Percentiles rank a stretch among this genome's conserved stretches.
Conservation (phyloP, 2,113 vertebrate species). For the Petroica traversi region DNA sequence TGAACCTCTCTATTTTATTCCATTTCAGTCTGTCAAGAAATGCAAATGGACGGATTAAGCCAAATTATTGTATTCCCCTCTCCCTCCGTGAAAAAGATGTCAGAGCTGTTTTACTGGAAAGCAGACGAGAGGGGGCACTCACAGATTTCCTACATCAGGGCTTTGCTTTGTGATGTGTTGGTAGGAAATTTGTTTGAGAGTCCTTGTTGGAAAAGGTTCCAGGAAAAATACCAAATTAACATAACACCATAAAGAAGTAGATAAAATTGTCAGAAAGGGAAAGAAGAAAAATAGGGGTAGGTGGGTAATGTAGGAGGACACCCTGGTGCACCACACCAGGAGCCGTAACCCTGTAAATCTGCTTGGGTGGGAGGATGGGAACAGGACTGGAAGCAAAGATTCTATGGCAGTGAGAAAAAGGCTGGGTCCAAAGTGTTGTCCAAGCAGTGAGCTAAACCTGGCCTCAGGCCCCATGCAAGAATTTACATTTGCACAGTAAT, state of each 20-base stretch:
- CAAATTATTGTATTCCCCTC: background rate
- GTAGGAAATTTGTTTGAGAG: background rate
- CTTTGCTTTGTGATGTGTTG: background rate
- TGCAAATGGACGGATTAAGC: background rate
- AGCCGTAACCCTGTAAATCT: background rate
- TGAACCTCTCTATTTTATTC: background rate
- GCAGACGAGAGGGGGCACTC: conserved; percentile 68
- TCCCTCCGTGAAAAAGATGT: background rate
- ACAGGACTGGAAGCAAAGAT: background rate
- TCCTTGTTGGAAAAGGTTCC: background rate
- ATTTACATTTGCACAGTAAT: background rate
- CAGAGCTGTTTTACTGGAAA: conserved; percentile 18
- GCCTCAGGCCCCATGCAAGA: background rate
- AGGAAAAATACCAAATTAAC: conserved; percentile 14
- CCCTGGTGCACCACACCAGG: background rate
- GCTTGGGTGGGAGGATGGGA: background rate
- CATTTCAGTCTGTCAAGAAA: background rate
- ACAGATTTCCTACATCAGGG: conserved; percentile 27
- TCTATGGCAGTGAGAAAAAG: background rate
- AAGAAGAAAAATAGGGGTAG: background rate
- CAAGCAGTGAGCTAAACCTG: background rate
- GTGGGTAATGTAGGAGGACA: background rate
- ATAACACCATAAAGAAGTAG: background rate
- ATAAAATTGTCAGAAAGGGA: background rate
- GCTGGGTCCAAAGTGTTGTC: background rate